Base-by-base conservation (phyloP, 1,140 invertebrate species). In the Aphis craccivora region DNA sequence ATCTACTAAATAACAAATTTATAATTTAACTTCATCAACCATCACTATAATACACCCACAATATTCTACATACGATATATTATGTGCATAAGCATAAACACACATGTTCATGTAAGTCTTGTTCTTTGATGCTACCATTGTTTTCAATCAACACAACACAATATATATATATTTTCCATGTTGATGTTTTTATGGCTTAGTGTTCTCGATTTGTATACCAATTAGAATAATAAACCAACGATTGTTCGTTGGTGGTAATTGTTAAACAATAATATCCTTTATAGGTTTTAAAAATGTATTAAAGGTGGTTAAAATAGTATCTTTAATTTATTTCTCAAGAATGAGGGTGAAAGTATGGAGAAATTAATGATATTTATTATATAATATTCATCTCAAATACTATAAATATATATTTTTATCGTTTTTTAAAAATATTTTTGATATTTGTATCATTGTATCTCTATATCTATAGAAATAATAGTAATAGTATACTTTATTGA, bases 141-240 rank as follows among this genome's bases (percentile, higher is more conserved):
- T 11, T n/a, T 53, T 35, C 6, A 40, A 88, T 53, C 35, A 51
- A 53, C 87, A 51, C 22, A 40, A 30, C 83, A 48, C 45, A 35
- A 51, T 40, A 43, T 43, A 84, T 8, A 83, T 83, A 37, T 11
- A 83, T 8, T 8, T 25, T 43, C 18, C 45, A 37, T 9, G 48
- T 37, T 89, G 87, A 89, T 55, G n/a, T 37, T 89, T 55, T 89
- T 89, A 89, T 53, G n/a, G 37, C 5, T 55, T 89, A n/a, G 30
- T 89, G 7, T 40, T 89, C 51, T 89, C 7, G n/a, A 40, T 89
- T 55, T 55, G 87, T 53, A 89, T 30, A 40, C 35, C 22, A 89
- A 89, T 87, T 48, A 55, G 48, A 25, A 51, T 7, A 53, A 55
- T 23, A 55, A 35, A 22, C 25, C 8, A 55, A 89, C 37, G 23